A percentile compares a stretch with the other conserved stretches of the same genome.
phyloP scores from a whole-genome alignment of 2,797 vertebrate genomes.

The Chloroceryle amazona region DNA sequence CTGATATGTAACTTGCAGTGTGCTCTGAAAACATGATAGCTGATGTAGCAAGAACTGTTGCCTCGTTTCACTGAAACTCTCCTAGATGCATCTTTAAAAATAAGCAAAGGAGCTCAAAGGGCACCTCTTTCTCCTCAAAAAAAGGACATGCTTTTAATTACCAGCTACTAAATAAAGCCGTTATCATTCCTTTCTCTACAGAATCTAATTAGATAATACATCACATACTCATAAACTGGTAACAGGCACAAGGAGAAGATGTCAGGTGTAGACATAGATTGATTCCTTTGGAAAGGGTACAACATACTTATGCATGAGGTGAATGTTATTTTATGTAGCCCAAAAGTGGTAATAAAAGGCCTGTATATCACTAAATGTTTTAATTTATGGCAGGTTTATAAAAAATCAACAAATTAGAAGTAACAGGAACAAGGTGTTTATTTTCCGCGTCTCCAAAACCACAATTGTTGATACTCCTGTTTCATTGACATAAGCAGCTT shows the following conservation, averaged over 20 bases:
- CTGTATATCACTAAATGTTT: not conserved
- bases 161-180: not conserved
- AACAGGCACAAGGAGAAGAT: not conserved
- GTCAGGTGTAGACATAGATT: not conserved
- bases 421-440: not conserved
- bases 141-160: not conserved
- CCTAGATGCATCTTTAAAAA: not conserved
- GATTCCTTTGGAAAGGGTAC: not conserved
- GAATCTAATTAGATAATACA: not conserved
- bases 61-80: not conserved
- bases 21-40: not conserved
- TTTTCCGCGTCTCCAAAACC: not conserved
- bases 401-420: not conserved
- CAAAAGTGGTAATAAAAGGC: not conserved
- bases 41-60: not conserved
- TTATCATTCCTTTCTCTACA: conserved; percentile 11
- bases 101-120: not conserved
- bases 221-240: not conserved
- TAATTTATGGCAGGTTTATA: not conserved
- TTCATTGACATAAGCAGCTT: not conserved
- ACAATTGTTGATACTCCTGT: not conserved
- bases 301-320: not conserved
- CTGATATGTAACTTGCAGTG: not conserved
- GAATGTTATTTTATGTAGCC: not conserved
- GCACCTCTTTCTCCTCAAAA: not conserved